Conservation (phyloP, 92 coral and sea anemone species). For the Pocillopora grandis region DNA sequence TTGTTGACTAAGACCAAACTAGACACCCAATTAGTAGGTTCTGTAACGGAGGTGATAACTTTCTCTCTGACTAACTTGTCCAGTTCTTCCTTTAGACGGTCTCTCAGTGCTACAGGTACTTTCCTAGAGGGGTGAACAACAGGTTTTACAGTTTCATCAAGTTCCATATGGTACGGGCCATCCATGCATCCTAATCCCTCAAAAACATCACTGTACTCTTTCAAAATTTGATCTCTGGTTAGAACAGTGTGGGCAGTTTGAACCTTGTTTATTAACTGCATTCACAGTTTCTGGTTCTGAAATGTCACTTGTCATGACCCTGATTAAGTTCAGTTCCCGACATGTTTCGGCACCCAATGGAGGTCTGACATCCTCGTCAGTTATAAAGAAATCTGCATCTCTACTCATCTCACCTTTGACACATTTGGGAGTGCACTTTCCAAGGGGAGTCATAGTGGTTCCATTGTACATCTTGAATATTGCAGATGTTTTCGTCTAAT, state of each 20-base stretch:
- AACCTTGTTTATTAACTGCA: neutral
- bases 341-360: conserved; percentile 17
- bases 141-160: conserved; percentile 6
- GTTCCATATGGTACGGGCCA: conserved; percentile 9
- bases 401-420: conserved; percentile 15
- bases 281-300: conserved; percentile 6
- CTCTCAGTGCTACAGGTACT: conserved; percentile 24
- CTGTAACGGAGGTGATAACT: conserved; percentile 9
- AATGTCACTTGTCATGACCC: conserved; percentile 23
- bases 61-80: neutral
- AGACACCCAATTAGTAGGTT: conserved; percentile 24
- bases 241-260: conserved; percentile 5
- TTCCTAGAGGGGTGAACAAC: conserved; percentile 31
- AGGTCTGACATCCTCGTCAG: conserved; percentile 23
- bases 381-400: conserved; percentile 14
- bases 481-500: conserved; percentile 21
- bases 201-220: conserved; percentile 23
- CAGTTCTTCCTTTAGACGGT: conserved; percentile 14
- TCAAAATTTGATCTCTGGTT: conserved; percentile 7
- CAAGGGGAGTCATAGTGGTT: conserved; percentile 15
- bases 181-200: conserved; percentile 31
- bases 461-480: conserved; percentile 32
- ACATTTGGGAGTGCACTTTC: conserved; percentile 16
- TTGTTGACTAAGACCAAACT: conserved; percentile 18
- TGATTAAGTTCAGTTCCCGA: conserved; percentile 8